A percentile compares a stretch with the other conserved stretches of the same genome.
These are phyloP conservation scores for Pocillopora grandis DNA, from an alignment of 92 coral and sea anemone species.

Conservation along the genomic window DNA sequence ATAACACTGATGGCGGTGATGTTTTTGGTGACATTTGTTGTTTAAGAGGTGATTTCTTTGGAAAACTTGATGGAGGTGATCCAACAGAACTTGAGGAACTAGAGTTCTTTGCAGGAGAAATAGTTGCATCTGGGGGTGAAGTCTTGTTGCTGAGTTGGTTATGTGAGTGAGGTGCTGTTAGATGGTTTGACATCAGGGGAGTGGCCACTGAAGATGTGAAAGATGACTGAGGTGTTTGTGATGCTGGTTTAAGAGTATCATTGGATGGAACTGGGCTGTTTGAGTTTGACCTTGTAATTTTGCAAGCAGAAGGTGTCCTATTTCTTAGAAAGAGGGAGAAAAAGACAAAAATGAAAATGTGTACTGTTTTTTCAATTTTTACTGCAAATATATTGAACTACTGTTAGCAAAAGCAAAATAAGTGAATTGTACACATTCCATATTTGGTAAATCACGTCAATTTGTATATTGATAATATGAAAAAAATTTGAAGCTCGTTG, in stretches of 20 bases:
- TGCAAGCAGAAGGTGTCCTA: slow-evolving; percentile 19
- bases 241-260: slow-evolving; percentile 1
- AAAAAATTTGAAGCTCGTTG: too few species aligned
- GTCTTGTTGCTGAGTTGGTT: slow-evolving; percentile 16
- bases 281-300: slow-evolving; percentile 36
- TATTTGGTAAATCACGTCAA: too few species aligned
- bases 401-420: too few species aligned
- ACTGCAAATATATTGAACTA: too few species aligned
- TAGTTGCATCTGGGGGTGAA: slow-evolving; percentile 38
- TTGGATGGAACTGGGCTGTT: slow-evolving; percentile 17
- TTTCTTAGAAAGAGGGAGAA: slow-evolving; percentile 10
- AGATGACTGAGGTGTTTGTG: slow-evolving; percentile 38
- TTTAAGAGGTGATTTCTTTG: slow-evolving; percentile 27
- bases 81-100: slow-evolving; percentile 31
- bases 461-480: too few species aligned
- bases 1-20: slow-evolving; percentile 45
- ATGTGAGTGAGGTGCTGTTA: slow-evolving; percentile 17
- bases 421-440: too few species aligned
- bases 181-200: slow-evolving; percentile 35
- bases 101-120: slow-evolving; percentile 40
- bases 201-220: slow-evolving; percentile 25
- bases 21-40: slow-evolving; percentile 45
- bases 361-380: too few species aligned
- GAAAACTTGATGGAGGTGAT: slow-evolving; percentile 40
- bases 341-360: not conserved